phyloP scores from a whole-genome alignment of 2,888 invertebrate species.

The Ryuthela nishihirai region DNA sequence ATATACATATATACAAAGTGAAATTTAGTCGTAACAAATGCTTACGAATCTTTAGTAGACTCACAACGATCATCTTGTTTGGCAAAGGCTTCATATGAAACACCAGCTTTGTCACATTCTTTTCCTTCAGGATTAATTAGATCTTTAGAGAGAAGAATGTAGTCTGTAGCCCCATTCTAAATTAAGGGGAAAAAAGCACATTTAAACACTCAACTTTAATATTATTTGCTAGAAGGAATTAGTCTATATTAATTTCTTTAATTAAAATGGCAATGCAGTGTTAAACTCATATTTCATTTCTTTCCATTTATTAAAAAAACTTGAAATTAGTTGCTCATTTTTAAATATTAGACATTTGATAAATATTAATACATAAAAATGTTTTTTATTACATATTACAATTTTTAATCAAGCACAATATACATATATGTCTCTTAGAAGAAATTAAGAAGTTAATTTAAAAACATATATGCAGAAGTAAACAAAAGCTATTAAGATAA shows the following conservation, averaged over 20 bases:
- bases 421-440: neutral
- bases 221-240: too few relatives aligned
- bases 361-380: too few relatives aligned
- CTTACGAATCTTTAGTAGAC: constrained; percentile 47
- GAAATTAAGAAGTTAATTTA: neutral
- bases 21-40: neutral
- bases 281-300: too few relatives aligned
- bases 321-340: too few relatives aligned
- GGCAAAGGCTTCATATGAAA: constrained; percentile 56
- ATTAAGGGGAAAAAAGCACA: too few relatives aligned
- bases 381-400: too few relatives aligned
- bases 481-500: neutral
- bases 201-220: too few relatives aligned
- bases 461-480: neutral
- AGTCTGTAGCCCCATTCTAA: constrained; percentile 53
- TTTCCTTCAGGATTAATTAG: constrained; percentile 52
- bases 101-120: constrained; percentile 56
- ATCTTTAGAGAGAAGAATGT: constrained; percentile 52
- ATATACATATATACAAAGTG: neutral
- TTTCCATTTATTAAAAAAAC: too few relatives aligned
- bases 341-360: too few relatives aligned
- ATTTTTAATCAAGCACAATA: too few relatives aligned
- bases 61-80: constrained; percentile 55
- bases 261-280: too few relatives aligned
- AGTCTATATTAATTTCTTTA: too few relatives aligned